These are phyloP conservation scores for Myiopsitta monachus DNA, from an alignment of 2,113 vertebrate species.

Conservation along the genomic window DNA sequence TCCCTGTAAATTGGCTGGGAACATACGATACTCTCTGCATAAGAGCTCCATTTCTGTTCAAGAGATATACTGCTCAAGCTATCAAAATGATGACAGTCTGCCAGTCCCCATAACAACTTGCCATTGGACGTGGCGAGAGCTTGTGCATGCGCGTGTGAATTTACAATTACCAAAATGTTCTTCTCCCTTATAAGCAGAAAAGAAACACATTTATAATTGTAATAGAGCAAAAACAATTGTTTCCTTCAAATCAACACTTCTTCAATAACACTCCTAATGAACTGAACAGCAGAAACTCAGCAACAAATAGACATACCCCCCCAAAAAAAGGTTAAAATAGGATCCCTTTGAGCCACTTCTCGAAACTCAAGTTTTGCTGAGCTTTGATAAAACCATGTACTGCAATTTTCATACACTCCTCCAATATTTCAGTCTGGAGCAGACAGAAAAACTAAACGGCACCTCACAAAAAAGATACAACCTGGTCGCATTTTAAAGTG, in stretches of 20 bases:
- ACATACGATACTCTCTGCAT: conserved; percentile 88
- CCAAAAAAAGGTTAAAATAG: background rate
- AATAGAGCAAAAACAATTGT: conserved; percentile 63
- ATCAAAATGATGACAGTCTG: conserved; percentile 93
- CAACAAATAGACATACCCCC: background rate
- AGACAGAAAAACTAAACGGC: background rate
- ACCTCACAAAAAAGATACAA: background rate
- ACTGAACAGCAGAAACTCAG: conserved; percentile 38
- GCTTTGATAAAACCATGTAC: background rate
- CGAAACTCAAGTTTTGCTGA: conserved; percentile 10
- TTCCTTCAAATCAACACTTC: conserved; percentile 59
- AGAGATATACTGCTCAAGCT: conserved; percentile 90
- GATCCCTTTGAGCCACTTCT: background rate
- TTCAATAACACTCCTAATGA: conserved; percentile 61
- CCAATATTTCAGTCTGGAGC: background rate
- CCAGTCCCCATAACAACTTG: conserved; percentile 92
- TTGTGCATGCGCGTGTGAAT: conserved; percentile 60
- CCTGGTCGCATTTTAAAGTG: background rate
- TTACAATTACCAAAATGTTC: conserved; percentile 78
- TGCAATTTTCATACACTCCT: background rate
- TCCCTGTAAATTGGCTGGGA: conserved; percentile 94
- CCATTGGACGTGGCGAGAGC: conserved; percentile 73
- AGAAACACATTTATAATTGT: conserved; percentile 60
- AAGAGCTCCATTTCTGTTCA: conserved; percentile 86
- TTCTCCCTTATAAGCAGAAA: conserved; percentile 68